Evolutionary conservation across 2,797 vertebrate species (phyloP).

Genomic region (Thalassophryne amazonica): DNA sequence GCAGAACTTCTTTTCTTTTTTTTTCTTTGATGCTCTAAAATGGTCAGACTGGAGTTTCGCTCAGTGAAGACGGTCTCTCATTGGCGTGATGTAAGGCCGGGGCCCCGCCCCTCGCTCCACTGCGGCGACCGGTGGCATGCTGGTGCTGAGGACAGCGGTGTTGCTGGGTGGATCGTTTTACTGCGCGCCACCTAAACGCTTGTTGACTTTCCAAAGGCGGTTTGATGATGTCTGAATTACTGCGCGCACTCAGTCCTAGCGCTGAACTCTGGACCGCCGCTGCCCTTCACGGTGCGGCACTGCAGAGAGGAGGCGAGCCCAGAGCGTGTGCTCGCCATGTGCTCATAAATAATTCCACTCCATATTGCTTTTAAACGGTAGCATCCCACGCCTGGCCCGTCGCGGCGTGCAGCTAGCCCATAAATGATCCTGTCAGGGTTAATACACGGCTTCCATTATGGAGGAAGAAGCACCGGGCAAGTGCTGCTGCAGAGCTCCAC

Average conservation of each 20-base stretch:
- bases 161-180: too few relatives aligned
- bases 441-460: conserved; percentile 63
- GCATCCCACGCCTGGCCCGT: conserved; percentile 55
- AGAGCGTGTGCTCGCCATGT: conserved; percentile 10
- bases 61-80: too few relatives aligned
- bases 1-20: too few relatives aligned
- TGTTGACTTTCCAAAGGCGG: conserved; percentile 29
- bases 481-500: conserved; percentile 24
- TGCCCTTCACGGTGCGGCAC: conserved; percentile 56
- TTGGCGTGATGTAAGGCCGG: too few relatives aligned
- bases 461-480: conserved; percentile 45
- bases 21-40: too few relatives aligned
- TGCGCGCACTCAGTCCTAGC: conserved; percentile 13
- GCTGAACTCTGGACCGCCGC: conserved; percentile 33
- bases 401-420: conserved; percentile 47
- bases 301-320: conserved; percentile 23
- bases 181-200: not conserved
- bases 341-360: conserved; percentile 73
- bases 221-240: conserved; percentile 21
- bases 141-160: too few relatives aligned
- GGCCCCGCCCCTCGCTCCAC: too few relatives aligned
- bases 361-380: conserved; percentile 74
- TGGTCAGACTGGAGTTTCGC: too few relatives aligned
- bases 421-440: conserved; percentile 72
- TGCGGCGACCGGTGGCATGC: too few relatives aligned